Evolutionary conservation across 2,113 vertebrate species (phyloP), one percentile per base, ranked within the genome.

Genomic region (Nipponia nippon): DNA sequence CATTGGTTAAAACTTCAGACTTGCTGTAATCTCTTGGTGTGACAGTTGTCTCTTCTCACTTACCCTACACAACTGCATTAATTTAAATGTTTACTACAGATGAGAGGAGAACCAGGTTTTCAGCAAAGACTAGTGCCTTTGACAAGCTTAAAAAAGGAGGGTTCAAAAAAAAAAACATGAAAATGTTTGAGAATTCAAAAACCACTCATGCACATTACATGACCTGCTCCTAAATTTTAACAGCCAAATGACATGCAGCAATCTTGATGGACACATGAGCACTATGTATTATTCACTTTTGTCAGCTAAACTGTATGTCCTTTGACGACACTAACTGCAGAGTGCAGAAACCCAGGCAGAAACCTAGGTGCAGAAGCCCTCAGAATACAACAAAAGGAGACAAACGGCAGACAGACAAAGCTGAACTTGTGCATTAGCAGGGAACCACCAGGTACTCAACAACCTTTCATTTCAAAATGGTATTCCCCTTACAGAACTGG

Each of bases 221-320:
- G 53, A 80, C 62, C 79, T 69, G 84, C 62, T 86, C 73, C 71
- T 83, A 53, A 56, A 91, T 72, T 86, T 79, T 22, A 85, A 4
- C 8, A 80, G 90, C 90, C 84, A 90, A 90, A 86, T 50, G 17
- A 73, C 85, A 83, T 66, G 96, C 95, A 96, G 82, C 71, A 85
- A 53, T 46, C 46, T 46, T 29, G 29, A 80, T 8, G 42, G 65
- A 87, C 42, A 53, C 32, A 30, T 11, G 18, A 78, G 72, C 59
- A 40, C 47, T 40, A 77, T 0, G 0, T 34, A 69, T 77, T 56
- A 47, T 81, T 63, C 93, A 95, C 47, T 59, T 86, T 11, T 49
- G 40, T 61, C 47, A 93, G n/a, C 88, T 81, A 76, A 84, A 65
- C 65, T 95, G 7, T 32, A 61, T 38, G 61, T 78, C 58, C 52